Evolutionary conservation across 2,888 invertebrate species (phyloP).

Genomic region (Lasioglossum villosulum): DNA sequence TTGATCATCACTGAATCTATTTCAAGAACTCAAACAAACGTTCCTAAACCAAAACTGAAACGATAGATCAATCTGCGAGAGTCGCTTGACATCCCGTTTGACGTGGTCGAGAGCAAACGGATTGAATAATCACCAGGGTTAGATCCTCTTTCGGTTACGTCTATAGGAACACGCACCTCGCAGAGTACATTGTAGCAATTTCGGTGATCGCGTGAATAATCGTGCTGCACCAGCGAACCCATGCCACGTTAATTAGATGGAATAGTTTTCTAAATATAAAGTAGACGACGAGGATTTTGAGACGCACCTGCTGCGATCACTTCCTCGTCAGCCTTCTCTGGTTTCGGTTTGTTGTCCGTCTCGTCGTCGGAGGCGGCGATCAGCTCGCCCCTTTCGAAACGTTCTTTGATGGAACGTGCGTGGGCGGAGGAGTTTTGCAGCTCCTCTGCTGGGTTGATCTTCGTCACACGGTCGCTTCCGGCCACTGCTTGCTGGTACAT

Average conservation of each 20-base stretch:
- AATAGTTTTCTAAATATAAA: slow-evolving; percentile 46
- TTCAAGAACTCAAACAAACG: not conserved
- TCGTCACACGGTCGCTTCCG: slow-evolving; percentile 89
- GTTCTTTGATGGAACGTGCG: slow-evolving; percentile 89
- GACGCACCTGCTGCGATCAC: slow-evolving; percentile 91
- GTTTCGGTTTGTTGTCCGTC: slow-evolving; percentile 85
- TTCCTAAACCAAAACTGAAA: not conserved
- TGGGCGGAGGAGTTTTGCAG: slow-evolving; percentile 84
- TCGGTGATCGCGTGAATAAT: not conserved
- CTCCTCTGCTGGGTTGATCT: slow-evolving; percentile 83
- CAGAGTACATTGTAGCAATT: slow-evolving; percentile 6
- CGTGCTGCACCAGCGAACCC: not conserved
- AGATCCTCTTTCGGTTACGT: not conserved
- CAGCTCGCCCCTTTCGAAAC: slow-evolving; percentile 92
- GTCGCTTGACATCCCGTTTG: not conserved
- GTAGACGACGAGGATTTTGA: not conserved
- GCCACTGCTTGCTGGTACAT: slow-evolving; percentile 96
- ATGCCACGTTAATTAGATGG: slow-evolving; percentile 44
- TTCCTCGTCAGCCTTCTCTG: slow-evolving; percentile 90
- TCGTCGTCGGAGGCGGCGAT: slow-evolving; percentile 87
- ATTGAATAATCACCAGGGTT: not conserved
- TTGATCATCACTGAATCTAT: not conserved
- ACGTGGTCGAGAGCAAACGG: not conserved
- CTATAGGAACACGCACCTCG: not conserved
- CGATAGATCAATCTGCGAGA: not conserved